These are phyloP conservation scores for Xestobium rufovillosum DNA, from an alignment of 2,888 invertebrate genomes.

Conservation along the genomic window DNA sequence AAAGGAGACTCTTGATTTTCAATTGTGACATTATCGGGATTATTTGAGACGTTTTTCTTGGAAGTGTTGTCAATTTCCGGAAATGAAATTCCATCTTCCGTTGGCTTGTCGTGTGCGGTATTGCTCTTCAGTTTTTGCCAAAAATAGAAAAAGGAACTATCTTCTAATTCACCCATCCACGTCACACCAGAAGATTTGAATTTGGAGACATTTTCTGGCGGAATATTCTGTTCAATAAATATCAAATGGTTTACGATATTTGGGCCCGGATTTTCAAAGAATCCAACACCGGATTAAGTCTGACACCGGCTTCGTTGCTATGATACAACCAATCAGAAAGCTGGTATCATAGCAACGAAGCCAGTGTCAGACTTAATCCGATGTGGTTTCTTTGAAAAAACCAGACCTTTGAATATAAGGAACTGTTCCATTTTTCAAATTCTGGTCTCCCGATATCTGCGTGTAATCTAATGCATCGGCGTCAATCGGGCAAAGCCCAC, in stretches of 20 bases:
- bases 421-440: neutral
- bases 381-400: too few relatives aligned
- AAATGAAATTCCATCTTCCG: too few relatives aligned
- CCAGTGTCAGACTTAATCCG: too few relatives aligned
- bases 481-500: neutral
- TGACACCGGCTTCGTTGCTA: too few relatives aligned
- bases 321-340: too few relatives aligned
- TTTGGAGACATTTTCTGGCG: neutral
- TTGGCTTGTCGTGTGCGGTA: neutral
- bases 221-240: neutral
- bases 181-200: neutral
- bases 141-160: neutral
- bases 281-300: too few relatives aligned
- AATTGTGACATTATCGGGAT: constrained; percentile 1
- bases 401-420: too few relatives aligned
- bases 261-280: too few relatives aligned
- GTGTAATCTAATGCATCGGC: constrained; percentile 2
- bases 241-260: neutral
- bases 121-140: constrained; percentile 1
- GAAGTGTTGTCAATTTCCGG: constrained; percentile 1
- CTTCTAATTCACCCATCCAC: neutral
- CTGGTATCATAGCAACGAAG: too few relatives aligned
- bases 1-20: neutral
- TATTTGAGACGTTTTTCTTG: neutral
- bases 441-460: too few relatives aligned